Percentiles rank a stretch among this genome's conserved stretches.
Conservation (phyloP, 2,797 vertebrate genomes). For the Eulemur rubriventer region DNA sequence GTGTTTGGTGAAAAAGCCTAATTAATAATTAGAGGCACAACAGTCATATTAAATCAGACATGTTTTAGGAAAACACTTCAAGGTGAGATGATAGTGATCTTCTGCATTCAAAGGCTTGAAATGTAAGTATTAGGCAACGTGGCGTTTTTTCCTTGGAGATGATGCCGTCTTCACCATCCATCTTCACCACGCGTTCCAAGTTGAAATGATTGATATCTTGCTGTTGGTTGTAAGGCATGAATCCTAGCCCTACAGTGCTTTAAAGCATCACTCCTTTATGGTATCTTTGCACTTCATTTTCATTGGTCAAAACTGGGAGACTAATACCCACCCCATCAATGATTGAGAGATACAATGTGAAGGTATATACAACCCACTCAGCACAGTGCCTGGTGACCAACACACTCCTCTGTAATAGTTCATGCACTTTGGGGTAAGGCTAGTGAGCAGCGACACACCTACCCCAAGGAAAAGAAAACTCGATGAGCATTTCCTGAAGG, state of each 20-base stretch:
- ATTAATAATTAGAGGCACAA: background rate
- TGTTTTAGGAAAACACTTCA: slow-evolving; percentile 3
- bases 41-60: background rate
- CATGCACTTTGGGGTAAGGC: background rate
- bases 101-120: background rate
- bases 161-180: background rate
- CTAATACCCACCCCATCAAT: background rate
- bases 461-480: background rate
- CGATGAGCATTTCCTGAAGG: background rate
- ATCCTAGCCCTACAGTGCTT: background rate
- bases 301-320: background rate
- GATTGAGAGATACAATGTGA: background rate
- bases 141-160: background rate
- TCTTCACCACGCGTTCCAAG: background rate
- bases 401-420: background rate
- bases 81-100: background rate
- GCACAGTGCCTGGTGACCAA: background rate
- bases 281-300: background rate
- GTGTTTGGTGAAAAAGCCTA: background rate
- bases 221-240: background rate
- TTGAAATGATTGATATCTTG: background rate
- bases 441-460: background rate
- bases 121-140: background rate
- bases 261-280: background rate
- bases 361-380: background rate